Conservation (phyloP, 1,140 invertebrate species). For the Drepana arcuata region DNA sequence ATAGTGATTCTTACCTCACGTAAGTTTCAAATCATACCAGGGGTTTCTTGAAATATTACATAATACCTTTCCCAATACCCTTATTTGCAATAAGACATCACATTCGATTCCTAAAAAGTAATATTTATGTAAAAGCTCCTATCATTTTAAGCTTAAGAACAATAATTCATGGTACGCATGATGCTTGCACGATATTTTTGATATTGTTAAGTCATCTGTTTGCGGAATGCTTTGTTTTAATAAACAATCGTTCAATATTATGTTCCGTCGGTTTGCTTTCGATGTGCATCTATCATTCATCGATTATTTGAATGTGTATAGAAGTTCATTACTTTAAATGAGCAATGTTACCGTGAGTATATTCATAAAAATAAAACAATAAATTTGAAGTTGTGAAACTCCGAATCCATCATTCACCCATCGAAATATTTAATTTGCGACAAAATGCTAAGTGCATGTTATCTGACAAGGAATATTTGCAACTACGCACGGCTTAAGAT, state of each 20-base stretch:
- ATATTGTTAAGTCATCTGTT: slow-evolving; percentile 41
- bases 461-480: slow-evolving; percentile 51
- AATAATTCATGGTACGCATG: no score
- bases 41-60: no score
- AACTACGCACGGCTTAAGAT: slow-evolving; percentile 68
- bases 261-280: slow-evolving; percentile 47
- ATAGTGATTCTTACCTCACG: no score
- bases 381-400: no score
- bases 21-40: no score
- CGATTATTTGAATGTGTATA: no score
- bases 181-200: slow-evolving; percentile 56
- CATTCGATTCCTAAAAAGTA: neutral
- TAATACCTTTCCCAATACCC: no score
- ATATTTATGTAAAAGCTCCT: no score
- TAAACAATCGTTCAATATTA: slow-evolving; percentile 39
- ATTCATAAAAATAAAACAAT: slow-evolving; percentile 17
- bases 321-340: no score
- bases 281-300: slow-evolving; percentile 58
- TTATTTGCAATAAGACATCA: no score
- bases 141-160: no score
- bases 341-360: no score
- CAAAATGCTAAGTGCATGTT: slow-evolving; percentile 63
- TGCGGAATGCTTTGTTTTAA: slow-evolving; percentile 53
- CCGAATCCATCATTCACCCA: slow-evolving; percentile 33
- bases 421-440: slow-evolving; percentile 55